Conservation (phyloP, 2,113 vertebrate genomes). For the Siphamia tubifer region DNA sequence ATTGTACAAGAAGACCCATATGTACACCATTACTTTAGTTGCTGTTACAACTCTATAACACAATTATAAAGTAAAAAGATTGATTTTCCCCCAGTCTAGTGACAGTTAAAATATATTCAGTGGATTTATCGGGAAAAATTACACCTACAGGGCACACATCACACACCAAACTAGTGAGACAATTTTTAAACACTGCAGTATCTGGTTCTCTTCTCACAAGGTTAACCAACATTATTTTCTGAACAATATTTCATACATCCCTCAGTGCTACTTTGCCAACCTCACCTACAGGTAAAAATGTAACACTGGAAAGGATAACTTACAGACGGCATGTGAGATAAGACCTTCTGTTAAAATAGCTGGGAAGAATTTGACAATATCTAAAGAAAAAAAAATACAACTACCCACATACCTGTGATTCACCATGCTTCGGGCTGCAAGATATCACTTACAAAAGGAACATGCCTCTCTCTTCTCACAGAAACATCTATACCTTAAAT, state of each 20-base stretch:
- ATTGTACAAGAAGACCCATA: too few species aligned
- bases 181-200: neutral
- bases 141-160: too few species aligned
- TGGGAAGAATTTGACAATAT: neutral
- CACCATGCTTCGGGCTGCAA: neutral
- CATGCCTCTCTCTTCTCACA: neutral
- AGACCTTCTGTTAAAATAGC: neutral
- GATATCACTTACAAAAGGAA: neutral
- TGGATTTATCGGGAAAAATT: too few species aligned
- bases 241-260: neutral
- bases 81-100: too few species aligned
- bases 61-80: too few species aligned
- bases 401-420: conserved; percentile 4
- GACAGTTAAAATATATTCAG: too few species aligned
- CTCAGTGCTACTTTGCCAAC: conserved; percentile 3
- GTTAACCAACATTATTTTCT: neutral
- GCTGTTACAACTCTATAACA: too few species aligned
- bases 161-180: neutral
- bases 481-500: neutral
- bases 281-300: conserved; percentile 23
- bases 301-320: neutral
- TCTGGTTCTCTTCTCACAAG: neutral
- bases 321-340: neutral
- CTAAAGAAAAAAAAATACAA: neutral
- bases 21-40: too few species aligned